Base-by-base conservation (phyloP, 2,888 invertebrate species). In the Biston stratarius region DNA sequence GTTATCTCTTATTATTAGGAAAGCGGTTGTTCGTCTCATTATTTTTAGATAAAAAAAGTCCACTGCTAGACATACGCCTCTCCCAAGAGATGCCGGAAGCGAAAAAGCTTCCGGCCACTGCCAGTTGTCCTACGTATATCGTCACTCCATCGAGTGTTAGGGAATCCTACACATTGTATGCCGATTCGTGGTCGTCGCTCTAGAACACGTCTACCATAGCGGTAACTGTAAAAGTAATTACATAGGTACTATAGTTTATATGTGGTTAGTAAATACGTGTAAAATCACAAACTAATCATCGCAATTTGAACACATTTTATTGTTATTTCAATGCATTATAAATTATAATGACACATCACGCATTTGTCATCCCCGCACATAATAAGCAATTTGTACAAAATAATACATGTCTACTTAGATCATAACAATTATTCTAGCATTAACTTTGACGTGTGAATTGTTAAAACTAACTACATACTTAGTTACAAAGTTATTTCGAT, bases 221-320 rank as follows among this genome's bases (percentile, higher is more conserved):
- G 24, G 2, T 6, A 8, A 38, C 38, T 38, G 24, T 24, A 24
- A 24, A 8, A 38, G 38, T 38, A 38, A 9, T 2, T 38, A 38
- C 38, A 38, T 6, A 5, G 11, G 6, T 33, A 33, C 0, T 33
- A 11, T 11, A 11, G 9, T 24, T 48, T 48, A n/a, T 36, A 14
- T 14, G 12, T 36, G 14, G 14, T 9, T 9, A 24, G 36, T 51
- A 15, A 51, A 38, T 38, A 1, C n/a, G 5, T 24, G 15, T 9
- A 47, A 38, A 62, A 40, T 40, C n/a, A 47, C 47, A 62, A 53
- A 61, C 71, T 75, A 79, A 74, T 73, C 68, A 70, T 69, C 64
- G 42, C 33, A 58, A 61, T 65, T 55, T 61, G 61, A 58, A 57
- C 58, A 58, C 49, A 34, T 60, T 67, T 56, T 55, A 62, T 62